phyloP scores from a whole-genome alignment of 2,113 vertebrate genomes.

The Phaethornis superciliosus region DNA sequence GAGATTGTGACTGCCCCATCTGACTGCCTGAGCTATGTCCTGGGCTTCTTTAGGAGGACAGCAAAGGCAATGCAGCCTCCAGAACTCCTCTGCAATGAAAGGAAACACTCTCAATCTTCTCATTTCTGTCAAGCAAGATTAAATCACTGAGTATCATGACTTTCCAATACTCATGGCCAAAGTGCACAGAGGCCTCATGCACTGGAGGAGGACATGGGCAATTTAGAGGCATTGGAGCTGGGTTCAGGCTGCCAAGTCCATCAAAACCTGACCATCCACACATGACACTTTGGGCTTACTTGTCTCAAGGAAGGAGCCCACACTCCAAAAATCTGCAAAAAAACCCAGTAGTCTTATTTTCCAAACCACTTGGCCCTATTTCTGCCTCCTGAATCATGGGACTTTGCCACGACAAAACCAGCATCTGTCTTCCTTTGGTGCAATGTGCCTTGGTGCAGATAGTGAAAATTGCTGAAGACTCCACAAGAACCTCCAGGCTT shows the following conservation, averaged over 20 bases:
- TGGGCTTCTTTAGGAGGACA: not conserved
- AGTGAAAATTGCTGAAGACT: not conserved
- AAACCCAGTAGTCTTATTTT: not conserved
- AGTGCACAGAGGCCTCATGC: not conserved
- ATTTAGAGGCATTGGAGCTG: not conserved
- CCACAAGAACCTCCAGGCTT: not conserved
- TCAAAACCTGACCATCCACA: not conserved
- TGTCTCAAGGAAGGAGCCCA: not conserved
- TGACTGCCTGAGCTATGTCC: not conserved
- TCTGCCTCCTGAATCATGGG: not conserved
- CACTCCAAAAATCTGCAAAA: not conserved
- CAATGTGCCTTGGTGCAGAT: not conserved
- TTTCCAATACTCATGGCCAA: not conserved
- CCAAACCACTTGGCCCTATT: not conserved
- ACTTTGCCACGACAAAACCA: not conserved
- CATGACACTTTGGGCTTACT: not conserved
- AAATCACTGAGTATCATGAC: not conserved
- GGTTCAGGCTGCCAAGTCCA: not conserved
- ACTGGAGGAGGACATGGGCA: accelerated
- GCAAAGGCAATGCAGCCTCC: not conserved
- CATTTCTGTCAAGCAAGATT: not conserved
- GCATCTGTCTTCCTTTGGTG: not conserved
- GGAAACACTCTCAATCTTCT: not conserved
- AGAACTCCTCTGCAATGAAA: not conserved
- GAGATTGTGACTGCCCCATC: not conserved